Base-by-base conservation (phyloP, 2,888 invertebrate species). In the Leucozona laternaria region DNA sequence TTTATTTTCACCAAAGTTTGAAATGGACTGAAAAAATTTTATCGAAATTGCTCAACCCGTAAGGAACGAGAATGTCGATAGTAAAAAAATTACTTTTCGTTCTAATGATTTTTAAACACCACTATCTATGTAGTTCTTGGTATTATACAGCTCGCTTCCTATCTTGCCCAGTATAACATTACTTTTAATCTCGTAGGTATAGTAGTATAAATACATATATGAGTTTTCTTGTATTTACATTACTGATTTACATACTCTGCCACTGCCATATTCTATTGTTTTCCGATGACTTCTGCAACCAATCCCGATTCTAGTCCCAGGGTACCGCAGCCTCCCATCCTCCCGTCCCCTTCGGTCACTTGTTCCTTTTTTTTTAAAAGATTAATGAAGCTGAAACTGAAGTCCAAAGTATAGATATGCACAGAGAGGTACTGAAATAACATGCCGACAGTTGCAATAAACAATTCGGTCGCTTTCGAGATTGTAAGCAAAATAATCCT, bases 331-430 rank as follows among this genome's bases (percentile, higher is more conserved):
- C 7, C 53, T 53, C 7, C 25, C 25, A 53, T 25, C 7, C 15
- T 6, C 22, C 50, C 50, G 22, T 22, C 7, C 22, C 10, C 50
- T 4, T 25, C 53, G 53, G 1, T 25, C 8, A 3, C 15, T 53
- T 53, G 7, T 25, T 10, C 1, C 17, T 31, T 55, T 55, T 55
- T 53, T 28, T 40, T 77, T 31, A 50, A 34, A 81, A 81, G 77
- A 82, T 82, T 82, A 78, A 82, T 82, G 82, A 82, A 82, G 82
- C 82, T 82, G 82, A 82, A 82, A 78, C 82, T 78, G 37, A 81
- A 81, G 81, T 64, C 78, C 45, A 78, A 53, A 82, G 72, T 50
- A n/a, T n/a, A 78, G 78, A 73, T 82, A 17, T 55, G 71, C 72
- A 82, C 60, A 78, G 55, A 55, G 31, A 55, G 28, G 31, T 31